phyloP scores from a whole-genome alignment of 2,888 invertebrate species.

The Eudemis profundana region DNA sequence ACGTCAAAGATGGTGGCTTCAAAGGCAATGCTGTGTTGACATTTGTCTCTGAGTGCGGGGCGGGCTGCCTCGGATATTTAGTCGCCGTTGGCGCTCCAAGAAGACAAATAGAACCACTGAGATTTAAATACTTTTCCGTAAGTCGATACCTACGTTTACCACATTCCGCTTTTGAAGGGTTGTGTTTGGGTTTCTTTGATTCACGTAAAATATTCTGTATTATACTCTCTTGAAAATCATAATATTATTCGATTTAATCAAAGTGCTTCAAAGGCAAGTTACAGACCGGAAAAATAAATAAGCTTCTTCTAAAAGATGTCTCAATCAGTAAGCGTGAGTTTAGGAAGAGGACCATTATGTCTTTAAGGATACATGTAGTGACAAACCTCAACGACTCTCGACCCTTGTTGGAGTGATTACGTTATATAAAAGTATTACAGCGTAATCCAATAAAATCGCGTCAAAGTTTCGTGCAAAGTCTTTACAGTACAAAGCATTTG shows the following conservation, averaged over 20 bases:
- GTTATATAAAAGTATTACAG: conserved; percentile 47
- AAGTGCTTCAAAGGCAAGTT: neutral
- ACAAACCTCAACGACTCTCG: conserved; percentile 41
- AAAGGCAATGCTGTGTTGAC: conserved; percentile 77
- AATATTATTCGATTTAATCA: neutral
- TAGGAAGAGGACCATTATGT: conserved; percentile 20
- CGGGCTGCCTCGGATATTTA: conserved; percentile 75
- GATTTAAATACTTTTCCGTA: conserved; percentile 77
- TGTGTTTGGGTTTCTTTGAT: conserved; percentile 54
- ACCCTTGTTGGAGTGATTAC: conserved; percentile 43
- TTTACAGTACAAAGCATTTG: conserved; percentile 62
- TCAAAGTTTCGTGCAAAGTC: conserved; percentile 58
- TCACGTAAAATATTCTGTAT: conserved; percentile 12
- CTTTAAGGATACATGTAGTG: conserved; percentile 22
- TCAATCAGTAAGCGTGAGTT: conserved; percentile 13
- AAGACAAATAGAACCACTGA: conserved; percentile 77
- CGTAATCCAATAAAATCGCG: conserved; percentile 60
- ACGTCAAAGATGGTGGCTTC: conserved; percentile 67
- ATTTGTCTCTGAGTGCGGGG: conserved; percentile 71
- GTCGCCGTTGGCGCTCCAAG: conserved; percentile 72
- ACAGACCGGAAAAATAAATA: neutral
- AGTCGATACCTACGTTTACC: conserved; percentile 58
- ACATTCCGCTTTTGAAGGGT: conserved; percentile 56
- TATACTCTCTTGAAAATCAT: neutral
- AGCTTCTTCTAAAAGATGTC: neutral